Conservation (phyloP, 2,797 vertebrate species). For the Aplochiton taeniatus region DNA sequence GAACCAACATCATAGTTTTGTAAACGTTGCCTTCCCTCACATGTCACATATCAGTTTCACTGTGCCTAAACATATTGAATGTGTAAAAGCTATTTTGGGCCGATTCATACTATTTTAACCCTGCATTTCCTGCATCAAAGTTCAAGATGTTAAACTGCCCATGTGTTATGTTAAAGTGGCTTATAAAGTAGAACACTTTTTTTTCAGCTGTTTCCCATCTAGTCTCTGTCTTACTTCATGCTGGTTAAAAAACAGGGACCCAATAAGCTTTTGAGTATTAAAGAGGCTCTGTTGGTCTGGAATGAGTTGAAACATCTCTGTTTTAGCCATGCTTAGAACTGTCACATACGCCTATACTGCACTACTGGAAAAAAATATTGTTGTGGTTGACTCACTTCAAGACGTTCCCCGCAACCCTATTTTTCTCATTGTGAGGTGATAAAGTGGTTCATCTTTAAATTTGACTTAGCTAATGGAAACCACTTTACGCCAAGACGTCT, state of each 20-base stretch:
- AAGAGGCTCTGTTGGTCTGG: constrained; percentile 60
- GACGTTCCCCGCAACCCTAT: constrained; percentile 19
- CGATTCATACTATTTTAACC: neutral
- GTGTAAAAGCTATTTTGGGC: too few relatives aligned
- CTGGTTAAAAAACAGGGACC: constrained; percentile 66
- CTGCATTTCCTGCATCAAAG: constrained; percentile 34
- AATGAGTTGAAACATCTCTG: constrained; percentile 69
- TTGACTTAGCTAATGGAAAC: constrained; percentile 61
- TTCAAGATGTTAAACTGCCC: constrained; percentile 39
- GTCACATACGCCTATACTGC: constrained; percentile 50
- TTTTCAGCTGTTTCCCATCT: constrained; percentile 75
- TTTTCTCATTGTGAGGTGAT: constrained; percentile 53
- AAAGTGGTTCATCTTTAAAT: constrained; percentile 55
- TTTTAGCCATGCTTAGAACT: constrained; percentile 64
- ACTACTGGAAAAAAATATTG: constrained; percentile 52
- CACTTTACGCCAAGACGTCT: constrained; percentile 35
- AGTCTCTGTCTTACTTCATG: constrained; percentile 61
- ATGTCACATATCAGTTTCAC: constrained; percentile 23
- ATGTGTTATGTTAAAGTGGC: constrained; percentile 46
- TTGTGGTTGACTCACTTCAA: constrained; percentile 59
- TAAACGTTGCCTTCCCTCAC: constrained; percentile 58
- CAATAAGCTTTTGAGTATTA: constrained; percentile 62
- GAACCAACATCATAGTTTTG: constrained; percentile 52
- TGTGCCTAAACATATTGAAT: too few relatives aligned
- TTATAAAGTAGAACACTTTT: constrained; percentile 38